A percentile compares a stretch with the other conserved stretches of the same genome.
Evolutionary conservation across 2,888 invertebrate genomes (phyloP).

Genomic region (Epiperipatus broadwayi): DNA sequence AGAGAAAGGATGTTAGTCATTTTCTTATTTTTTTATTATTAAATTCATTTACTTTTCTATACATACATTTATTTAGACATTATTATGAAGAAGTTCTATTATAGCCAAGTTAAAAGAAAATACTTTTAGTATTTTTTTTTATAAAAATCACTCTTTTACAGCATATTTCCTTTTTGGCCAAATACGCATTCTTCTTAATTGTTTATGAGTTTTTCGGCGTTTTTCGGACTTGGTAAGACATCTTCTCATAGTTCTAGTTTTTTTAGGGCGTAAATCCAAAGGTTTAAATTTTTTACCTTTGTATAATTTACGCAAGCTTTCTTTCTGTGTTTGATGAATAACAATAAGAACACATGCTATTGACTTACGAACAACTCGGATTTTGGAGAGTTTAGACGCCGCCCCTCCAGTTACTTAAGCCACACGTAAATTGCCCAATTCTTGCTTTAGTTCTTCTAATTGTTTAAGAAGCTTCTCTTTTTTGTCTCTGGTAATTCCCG

Average conservation of each 20-base stretch:
- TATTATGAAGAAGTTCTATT: too few species aligned
- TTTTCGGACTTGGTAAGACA: constrained; percentile 68
- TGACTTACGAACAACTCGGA: constrained; percentile 91
- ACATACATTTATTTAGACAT: too few species aligned
- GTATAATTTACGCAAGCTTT: constrained; percentile 82
- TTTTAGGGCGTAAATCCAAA: constrained; percentile 84
- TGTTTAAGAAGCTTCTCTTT: constrained; percentile 93
- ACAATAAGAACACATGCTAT: constrained; percentile 96
- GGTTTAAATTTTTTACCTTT: constrained; percentile 92
- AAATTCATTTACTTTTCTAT: too few species aligned
- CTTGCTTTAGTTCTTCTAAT: constrained; percentile 89
- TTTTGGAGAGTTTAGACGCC: constrained; percentile 92
- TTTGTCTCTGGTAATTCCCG: constrained; percentile 83
- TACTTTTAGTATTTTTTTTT: too few species aligned
- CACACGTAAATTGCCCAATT: constrained; percentile 78
- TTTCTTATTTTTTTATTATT: too few species aligned
- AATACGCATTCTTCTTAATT: constrained; percentile 61
- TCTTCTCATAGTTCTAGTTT: constrained; percentile 85
- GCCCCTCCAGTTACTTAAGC: constrained; percentile 97
- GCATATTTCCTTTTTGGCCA: constrained; percentile 85
- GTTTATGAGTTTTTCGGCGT: constrained; percentile 68
- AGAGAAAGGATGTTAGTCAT: too few species aligned
- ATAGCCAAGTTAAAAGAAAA: too few species aligned
- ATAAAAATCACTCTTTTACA: constrained; percentile 59
- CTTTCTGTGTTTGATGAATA: constrained; percentile 96